phyloP scores from a whole-genome alignment of 2,888 invertebrate species.

The Platynereis dumerilii region DNA sequence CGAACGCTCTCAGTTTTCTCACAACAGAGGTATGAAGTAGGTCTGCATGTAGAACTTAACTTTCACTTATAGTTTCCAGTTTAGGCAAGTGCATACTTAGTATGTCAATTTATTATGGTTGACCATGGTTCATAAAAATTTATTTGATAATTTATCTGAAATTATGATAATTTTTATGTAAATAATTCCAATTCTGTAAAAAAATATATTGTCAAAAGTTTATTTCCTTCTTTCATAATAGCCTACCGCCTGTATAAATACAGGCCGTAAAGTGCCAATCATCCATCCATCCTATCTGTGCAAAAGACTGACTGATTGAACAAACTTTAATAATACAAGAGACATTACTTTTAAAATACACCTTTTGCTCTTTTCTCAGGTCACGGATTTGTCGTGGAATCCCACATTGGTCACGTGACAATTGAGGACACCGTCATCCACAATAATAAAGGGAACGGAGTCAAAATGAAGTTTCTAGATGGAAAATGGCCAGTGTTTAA shows the following conservation, averaged over 20 bases:
- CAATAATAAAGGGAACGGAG: conserved; percentile 62
- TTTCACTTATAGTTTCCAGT: not conserved
- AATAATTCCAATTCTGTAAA: no score
- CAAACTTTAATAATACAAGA: no score
- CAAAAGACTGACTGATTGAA: no score
- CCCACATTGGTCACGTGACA: conserved; percentile 54
- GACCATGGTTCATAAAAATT: no score
- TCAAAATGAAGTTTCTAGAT: conserved; percentile 50
- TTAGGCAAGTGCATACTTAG: not conserved
- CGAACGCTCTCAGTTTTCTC: conserved; percentile 80
- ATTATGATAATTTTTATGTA: not conserved
- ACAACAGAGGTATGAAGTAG: conserved; percentile 72
- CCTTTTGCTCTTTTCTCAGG: conserved; percentile 53
- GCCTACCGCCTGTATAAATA: no score
- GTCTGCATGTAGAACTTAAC: not conserved
- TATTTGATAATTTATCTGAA: not conserved
- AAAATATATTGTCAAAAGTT: no score
- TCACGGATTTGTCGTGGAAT: conserved; percentile 58
- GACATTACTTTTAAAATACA: no score
- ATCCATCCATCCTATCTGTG: no score
- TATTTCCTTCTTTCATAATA: no score
- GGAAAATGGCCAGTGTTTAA: conserved; percentile 42
- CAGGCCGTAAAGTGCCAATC: no score
- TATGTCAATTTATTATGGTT: no score
- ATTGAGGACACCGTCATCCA: conserved; percentile 52